Evolutionary conservation across 2,888 invertebrate species (phyloP), one percentile per base, ranked within the genome.

Genomic region (Omphaloscelis lunosa): DNA sequence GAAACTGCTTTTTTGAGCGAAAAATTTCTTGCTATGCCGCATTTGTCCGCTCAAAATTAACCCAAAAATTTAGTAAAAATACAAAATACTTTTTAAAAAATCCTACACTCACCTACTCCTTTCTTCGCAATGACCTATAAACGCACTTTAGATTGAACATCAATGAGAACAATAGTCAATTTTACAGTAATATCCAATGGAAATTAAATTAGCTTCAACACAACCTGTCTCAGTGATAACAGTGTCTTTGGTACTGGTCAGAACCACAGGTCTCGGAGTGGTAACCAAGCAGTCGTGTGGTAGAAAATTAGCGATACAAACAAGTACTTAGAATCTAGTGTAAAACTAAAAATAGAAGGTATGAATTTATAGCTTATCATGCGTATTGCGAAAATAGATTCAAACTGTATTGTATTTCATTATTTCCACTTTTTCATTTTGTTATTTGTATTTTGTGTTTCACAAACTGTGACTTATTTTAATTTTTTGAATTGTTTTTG

Each of bases 151-250:
- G 27, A 79, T 53, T 51, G 41, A 68, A 67, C 29, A 76, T 69
- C 1, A 79, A 71, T 51, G n/a, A 62, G 59, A 82, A 86, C 88
- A 88, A 88, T 86, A 70, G 72, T 72, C 61, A 34, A 88, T 88
- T 86, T 88, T 59, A 80, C 79, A 81, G 75, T 70, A 86, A 86
- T 85, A 65, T 83, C 45, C 78, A 71, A 53, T 62, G 51, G 6
- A 59, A 77, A 84, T 80, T 51, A 63, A 63, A 59, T 67, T 45
- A 41, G 51, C 41, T 59, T 59, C 29, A 41, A 65, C n/a, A 65
- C 63, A n/a, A 45, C 51, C 6, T 15, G 45, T 45, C 45, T 45
- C n/a, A 66, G 2, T 53, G 77, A 27, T 62, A 67, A 71, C 51
- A 56, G 29, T 20, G 20, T 41, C 3, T 56, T 62, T 17, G n/a